Base-by-base conservation (phyloP, 1,140 invertebrate genomes). In the Heliconius congener region DNA sequence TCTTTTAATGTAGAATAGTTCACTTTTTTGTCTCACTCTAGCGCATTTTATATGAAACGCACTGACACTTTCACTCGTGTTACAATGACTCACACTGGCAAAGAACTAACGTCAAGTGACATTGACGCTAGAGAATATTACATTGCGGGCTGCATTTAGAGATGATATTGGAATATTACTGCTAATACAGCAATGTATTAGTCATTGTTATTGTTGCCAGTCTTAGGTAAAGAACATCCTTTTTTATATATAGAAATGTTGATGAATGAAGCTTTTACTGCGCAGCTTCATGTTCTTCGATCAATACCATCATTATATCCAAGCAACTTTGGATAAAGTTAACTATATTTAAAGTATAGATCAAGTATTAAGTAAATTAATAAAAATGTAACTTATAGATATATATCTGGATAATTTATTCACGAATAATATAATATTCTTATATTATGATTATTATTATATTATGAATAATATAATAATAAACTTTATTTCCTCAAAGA, bases 231-330 rank as follows among this genome's bases (percentile, higher is more conserved):
- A 73, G 8, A 71, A 55, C 23, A 66, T 27, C 23, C n/a, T 23
- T 74, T 73, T 16, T 52, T 70, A 50, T 60, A 74, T 73, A 16
- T 76, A 71, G 19, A 57, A 42, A 30, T 76, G 34, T 77, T 72
- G 72, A 55, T 81, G 66, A 81, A 79, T 76, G 52, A 79, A 80
- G 72, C 42, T 77, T 80, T 72, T 66, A 83, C 77, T 83, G 82
- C 82, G 82, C 82, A 84, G 50, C 55, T 73, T 80, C 74, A 46
- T 57, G 80, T 27, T 66, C 37, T 73, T 30, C 34, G 46, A 76
- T 78, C 81, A 80, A 84, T 84, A 84, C 79, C 78, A 46, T 57
- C 57, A 37, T 66, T 66, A 30, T 30, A 16, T 27, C 4, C 8
- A 27, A 66, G 23, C 23, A 66, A 13, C n/a, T 66, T 66, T 66